These are phyloP conservation scores for Nudaria mundana DNA, from an alignment of 2,888 invertebrate genomes.

Conservation along the genomic window DNA sequence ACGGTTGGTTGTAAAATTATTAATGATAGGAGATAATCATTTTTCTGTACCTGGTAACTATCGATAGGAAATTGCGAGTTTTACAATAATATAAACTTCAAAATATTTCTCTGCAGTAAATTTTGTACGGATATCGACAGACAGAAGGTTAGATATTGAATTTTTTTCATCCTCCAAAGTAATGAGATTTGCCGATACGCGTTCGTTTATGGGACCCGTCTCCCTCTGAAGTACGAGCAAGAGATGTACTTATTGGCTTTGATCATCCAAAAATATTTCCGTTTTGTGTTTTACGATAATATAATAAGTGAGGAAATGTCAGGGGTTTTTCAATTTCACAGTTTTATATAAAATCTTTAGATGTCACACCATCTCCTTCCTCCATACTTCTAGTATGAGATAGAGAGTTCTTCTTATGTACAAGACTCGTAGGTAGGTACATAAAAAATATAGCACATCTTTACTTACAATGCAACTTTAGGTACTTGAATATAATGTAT, in stretches of 20 bases:
- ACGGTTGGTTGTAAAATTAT: too few relatives aligned
- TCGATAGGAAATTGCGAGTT: constrained; percentile 7
- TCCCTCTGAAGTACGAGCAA: constrained; percentile 37
- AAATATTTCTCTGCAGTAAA: constrained; percentile 49
- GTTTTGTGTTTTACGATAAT: constrained; percentile 29
- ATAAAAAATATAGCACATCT: too few relatives aligned
- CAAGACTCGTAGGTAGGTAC: too few relatives aligned
- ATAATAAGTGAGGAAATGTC: constrained; percentile 15
- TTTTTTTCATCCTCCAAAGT: constrained; percentile 66
- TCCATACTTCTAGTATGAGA: too few relatives aligned
- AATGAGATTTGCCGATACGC: constrained; percentile 68
- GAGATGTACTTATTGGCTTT: constrained; percentile 55
- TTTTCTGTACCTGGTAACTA: neutral
- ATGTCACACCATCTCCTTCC: constrained; percentile 30
- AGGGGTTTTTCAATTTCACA: constrained; percentile 36
- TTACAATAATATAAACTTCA: constrained; percentile 35
- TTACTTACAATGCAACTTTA: too few relatives aligned
- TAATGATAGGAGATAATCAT: too few relatives aligned
- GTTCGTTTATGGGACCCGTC: constrained; percentile 54
- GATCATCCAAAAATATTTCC: constrained; percentile 45
- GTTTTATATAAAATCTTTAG: constrained; percentile 70
- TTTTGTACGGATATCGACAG: constrained; percentile 48
- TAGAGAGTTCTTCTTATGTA: too few relatives aligned
- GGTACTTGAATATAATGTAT: too few relatives aligned
- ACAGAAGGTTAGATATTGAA: constrained; percentile 63